Evolutionary conservation across 92 coral and sea anemone genomes (phyloP), one percentile per base, ranked within the genome.

Genomic region (Actinostola sp.): DNA sequence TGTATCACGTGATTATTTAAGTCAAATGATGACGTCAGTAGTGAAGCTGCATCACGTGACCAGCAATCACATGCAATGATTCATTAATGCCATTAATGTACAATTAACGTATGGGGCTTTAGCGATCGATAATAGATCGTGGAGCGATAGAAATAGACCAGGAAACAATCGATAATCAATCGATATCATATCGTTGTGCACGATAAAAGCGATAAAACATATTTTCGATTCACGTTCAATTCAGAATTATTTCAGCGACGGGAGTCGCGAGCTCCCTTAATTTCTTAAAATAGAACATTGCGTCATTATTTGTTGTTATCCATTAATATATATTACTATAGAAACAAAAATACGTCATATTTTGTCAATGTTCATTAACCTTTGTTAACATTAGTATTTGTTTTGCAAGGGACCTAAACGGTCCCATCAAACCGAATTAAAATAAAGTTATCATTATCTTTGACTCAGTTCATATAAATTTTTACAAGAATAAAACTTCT

Each of bases 291-390:
- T n/a, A n/a, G 70, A 36, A 45, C 17, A 36, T 8, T 43, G 28
- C 27, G 3, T 25, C 20, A 59, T 62, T 5, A 2, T 16, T 38
- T 32, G 28, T 4, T 34, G 2, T 23, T 54, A 54, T 14, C 7
- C 14, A 54, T 54, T 11, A 8, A 28, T 42, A 28, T 42, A 46
- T 42, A 24, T 21, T 67, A 29, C 35, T 17, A 16, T 46, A 30
- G n/a, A 56, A 52, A 68, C 63, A 68, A 68, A 68, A 68, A 68
- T 68, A 68, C 3, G 24, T 30, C n/a, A n/a, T 32, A 7, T 20
- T 50, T 24, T 23, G 74, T 35, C 74, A 28, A 52, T 50, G 61
- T 68, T 51, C 57, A 13, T 49, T 49, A 67, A 67, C 60, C 72
- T 67, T 68, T 50, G 74, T n/a, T n/a, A n/a, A n/a, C n/a, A n/a